These are phyloP conservation scores for Aporophyla nigra DNA, from an alignment of 2,888 invertebrate genomes.

Conservation along the genomic window DNA sequence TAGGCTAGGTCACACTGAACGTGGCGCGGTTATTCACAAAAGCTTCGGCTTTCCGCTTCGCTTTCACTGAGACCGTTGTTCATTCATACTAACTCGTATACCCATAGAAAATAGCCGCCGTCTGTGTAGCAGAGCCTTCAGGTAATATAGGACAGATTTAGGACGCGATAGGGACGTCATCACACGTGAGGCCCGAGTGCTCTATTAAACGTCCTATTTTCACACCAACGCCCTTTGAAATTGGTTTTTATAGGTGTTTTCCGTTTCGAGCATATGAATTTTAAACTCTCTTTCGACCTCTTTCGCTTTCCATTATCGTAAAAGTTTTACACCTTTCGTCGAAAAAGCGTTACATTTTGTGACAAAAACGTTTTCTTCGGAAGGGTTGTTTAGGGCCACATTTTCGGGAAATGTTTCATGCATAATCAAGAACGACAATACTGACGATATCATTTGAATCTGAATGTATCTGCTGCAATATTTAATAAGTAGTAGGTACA, in stretches of 20 bases:
- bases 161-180: conserved; percentile 86
- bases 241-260: conserved; percentile 79
- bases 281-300: conserved; percentile 66
- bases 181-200: conserved; percentile 79
- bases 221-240: conserved; percentile 85
- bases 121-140: conserved; percentile 50
- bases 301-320: conserved; percentile 68
- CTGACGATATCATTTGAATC: neutral
- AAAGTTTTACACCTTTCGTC: conserved; percentile 65
- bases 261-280: conserved; percentile 68
- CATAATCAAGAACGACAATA: conserved; percentile 11
- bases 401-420: conserved; percentile 22
- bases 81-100: neutral
- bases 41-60: conserved; percentile 5
- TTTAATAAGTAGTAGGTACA: neutral
- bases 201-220: conserved; percentile 85
- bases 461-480: neutral
- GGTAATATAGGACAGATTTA: conserved; percentile 82
- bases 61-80: conserved; percentile 19
- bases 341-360: conserved; percentile 53
- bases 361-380: conserved; percentile 48
- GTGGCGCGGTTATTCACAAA: neutral
- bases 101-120: conserved; percentile 28
- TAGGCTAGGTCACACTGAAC: neutral
- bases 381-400: conserved; percentile 14